Conservation (phyloP, 2,797 vertebrate genomes). For the Spheniscus humboldti region DNA sequence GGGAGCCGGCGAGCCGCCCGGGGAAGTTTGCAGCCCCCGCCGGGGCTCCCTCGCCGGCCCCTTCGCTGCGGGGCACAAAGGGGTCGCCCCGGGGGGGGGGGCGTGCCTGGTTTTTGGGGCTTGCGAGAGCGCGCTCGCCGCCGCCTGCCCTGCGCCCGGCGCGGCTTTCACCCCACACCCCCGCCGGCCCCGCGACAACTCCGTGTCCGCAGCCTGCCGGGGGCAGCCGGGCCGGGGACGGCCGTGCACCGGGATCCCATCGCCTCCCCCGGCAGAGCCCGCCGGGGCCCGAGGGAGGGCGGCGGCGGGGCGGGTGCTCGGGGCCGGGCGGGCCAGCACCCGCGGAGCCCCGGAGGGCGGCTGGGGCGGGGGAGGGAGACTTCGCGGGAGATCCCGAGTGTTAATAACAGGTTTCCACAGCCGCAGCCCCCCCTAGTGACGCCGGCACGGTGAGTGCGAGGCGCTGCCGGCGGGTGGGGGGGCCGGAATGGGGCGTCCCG, state of each 20-base stretch:
- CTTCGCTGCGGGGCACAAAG: neutral
- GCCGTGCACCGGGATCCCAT: neutral
- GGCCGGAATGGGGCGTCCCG: too few species aligned
- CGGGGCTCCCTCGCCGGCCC: neutral
- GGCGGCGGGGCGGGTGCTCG: neutral
- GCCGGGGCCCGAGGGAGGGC: neutral
- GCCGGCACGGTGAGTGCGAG: neutral
- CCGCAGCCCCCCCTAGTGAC: conserved; percentile 67
- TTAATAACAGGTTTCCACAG: conserved; percentile 31
- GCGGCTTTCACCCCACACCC: neutral
- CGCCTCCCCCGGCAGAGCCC: neutral
- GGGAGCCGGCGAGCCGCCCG: neutral
- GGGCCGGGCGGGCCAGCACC: neutral
- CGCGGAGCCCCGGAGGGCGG: neutral
- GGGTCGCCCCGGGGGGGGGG: neutral
- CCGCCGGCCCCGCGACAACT: neutral
- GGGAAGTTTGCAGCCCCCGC: neutral
- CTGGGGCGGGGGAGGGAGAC: neutral
- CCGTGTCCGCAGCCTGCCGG: neutral
- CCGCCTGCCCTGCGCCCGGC: neutral
- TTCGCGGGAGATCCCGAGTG: neutral
- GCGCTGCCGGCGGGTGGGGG: neutral
- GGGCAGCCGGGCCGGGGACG: too few species aligned
- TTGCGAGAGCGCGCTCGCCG: neutral
- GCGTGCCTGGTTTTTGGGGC: neutral